Evolutionary conservation across 2,888 invertebrate genomes (phyloP).

Genomic region (Acleris literana): DNA sequence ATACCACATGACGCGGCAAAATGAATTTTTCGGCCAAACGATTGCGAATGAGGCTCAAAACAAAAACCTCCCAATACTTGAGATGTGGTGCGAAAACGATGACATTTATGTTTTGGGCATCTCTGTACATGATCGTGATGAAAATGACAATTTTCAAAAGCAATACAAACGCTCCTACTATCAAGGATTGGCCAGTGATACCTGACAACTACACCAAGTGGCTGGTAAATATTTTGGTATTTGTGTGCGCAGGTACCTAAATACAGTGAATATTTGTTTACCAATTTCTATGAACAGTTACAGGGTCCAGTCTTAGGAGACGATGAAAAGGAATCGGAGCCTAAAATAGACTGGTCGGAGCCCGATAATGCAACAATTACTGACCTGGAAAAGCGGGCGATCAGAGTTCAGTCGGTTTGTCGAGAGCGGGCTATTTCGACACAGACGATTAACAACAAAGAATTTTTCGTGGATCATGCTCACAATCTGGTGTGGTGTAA

Average conservation of each 20-base stretch:
- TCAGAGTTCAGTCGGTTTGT: conserved; percentile 77
- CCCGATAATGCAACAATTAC: conserved; percentile 66
- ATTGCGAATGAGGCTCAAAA: conserved; percentile 61
- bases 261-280: not conserved
- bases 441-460: conserved; percentile 86
- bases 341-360: conserved; percentile 59
- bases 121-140: conserved; percentile 75
- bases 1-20: conserved; percentile 65
- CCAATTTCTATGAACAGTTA: conserved; percentile 50
- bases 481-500: conserved; percentile 90
- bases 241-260: not conserved
- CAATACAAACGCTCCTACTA: conserved; percentile 58
- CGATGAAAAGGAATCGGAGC: conserved; percentile 55
- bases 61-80: conserved; percentile 66
- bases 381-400: conserved; percentile 78
- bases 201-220: conserved; percentile 79
- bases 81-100: conserved; percentile 76
- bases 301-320: conserved; percentile 71
- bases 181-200: conserved; percentile 67
- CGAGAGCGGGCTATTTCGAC: conserved; percentile 57
- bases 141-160: conserved; percentile 79
- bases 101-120: conserved; percentile 77
- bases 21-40: conserved; percentile 69
- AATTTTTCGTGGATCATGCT: conserved; percentile 87
- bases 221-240: conserved; percentile 60